A percentile compares a stretch with the other conserved stretches of the same genome.
Evolutionary conservation across 2,888 invertebrate genomes (phyloP).

Genomic region (Torymus tubicola): DNA sequence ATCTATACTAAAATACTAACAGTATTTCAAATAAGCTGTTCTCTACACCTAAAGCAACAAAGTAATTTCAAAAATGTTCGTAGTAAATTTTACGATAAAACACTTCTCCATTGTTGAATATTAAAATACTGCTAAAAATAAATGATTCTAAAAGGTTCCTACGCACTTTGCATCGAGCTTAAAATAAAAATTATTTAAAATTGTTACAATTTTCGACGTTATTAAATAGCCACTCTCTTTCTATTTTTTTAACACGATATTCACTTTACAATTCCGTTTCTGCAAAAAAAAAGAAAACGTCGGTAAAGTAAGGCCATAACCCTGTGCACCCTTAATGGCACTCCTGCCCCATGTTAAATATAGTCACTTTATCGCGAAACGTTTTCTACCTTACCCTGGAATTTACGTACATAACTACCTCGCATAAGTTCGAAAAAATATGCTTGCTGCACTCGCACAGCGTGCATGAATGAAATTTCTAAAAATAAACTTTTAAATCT

Average conservation of each 20-base stretch:
- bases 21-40: too few species aligned
- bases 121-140: too few species aligned
- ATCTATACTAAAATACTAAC: too few species aligned
- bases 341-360: conserved; percentile 34
- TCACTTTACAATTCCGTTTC: conserved; percentile 23
- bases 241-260: conserved; percentile 14
- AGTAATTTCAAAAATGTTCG: too few species aligned
- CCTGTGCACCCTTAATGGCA: conserved; percentile 26
- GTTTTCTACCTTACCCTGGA: conserved; percentile 16
- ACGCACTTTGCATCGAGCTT: neutral
- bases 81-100: too few species aligned
- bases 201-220: conserved; percentile 4
- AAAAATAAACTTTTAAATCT: conserved; percentile 14
- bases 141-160: too few species aligned
- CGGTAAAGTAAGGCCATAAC: conserved; percentile 33
- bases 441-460: neutral
- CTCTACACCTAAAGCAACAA: too few species aligned
- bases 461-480: conserved; percentile 29
- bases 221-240: neutral
- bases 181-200: conserved; percentile 11
- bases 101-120: too few species aligned
- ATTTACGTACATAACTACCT: conserved; percentile 43
- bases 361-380: conserved; percentile 38
- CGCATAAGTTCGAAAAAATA: conserved; percentile 40
- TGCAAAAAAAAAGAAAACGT: too few species aligned